phyloP scores from a whole-genome alignment of 2,797 vertebrate species.

The Lacerta bilineata region DNA sequence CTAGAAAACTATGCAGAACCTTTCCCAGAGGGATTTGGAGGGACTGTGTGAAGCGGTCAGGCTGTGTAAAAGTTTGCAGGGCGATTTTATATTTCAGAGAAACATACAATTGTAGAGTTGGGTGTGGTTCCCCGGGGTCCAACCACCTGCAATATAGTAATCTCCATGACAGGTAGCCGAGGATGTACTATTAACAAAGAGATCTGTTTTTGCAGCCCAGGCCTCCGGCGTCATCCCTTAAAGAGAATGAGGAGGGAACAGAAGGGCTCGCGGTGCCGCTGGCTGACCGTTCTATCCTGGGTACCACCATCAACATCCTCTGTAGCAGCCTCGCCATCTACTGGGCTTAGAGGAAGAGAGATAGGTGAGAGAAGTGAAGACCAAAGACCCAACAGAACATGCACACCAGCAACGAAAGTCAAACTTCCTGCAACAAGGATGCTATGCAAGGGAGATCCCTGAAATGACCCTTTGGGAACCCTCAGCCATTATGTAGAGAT shows the following conservation, averaged over 20 bases:
- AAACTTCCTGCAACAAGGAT: background rate
- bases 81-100: background rate
- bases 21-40: background rate
- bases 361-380: rapidly evolving
- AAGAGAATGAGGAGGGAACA: background rate
- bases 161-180: too few relatives aligned
- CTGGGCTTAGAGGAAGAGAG: conserved; percentile 6
- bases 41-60: too few relatives aligned
- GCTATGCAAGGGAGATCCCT: background rate
- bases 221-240: background rate
- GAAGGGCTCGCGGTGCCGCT: background rate
- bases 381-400: background rate
- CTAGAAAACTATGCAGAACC: background rate
- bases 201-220: background rate
- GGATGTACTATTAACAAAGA: too few relatives aligned
- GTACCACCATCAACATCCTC: conserved; percentile 24
- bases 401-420: rapidly evolving
- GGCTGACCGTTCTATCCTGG: background rate
- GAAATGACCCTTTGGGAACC: too few relatives aligned
- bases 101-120: too few relatives aligned
- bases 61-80: background rate
- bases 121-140: too few relatives aligned
- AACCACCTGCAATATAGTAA: too few relatives aligned
- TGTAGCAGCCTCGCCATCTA: conserved; percentile 28
- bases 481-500: background rate